A percentile compares a stretch with the other conserved stretches of the same genome.
These are phyloP conservation scores for Kryptopterus vitreolus DNA, from an alignment of 2,797 vertebrate genomes.

Conservation along the genomic window DNA sequence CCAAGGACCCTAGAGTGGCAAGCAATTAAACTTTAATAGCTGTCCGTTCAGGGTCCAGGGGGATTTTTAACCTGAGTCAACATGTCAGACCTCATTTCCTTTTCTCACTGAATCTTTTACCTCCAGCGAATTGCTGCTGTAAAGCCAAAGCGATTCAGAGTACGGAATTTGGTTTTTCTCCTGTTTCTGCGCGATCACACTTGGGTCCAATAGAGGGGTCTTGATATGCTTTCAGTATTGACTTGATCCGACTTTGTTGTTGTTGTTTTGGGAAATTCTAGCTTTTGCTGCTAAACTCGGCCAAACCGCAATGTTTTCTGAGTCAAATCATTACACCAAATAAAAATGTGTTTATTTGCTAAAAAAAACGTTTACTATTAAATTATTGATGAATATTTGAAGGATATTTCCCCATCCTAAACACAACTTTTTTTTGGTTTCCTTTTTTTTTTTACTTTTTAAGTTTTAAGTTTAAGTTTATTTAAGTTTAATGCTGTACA, in stretches of 20 bases:
- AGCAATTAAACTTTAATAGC: conserved; percentile 72
- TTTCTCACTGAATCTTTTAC: conserved; percentile 55
- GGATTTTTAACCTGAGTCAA: conserved; percentile 70
- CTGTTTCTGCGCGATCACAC: neutral
- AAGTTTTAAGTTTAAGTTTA: too few species aligned
- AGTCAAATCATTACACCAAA: too few species aligned
- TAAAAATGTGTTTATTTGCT: too few species aligned
- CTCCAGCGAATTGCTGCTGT: conserved; percentile 53
- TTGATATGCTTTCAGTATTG: too few species aligned
- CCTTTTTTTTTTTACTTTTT: too few species aligned
- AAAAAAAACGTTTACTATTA: too few species aligned
- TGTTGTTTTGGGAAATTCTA: too few species aligned
- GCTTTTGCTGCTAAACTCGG: neutral
- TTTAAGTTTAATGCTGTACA: too few species aligned
- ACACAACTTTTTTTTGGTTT: neutral
- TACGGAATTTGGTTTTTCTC: neutral
- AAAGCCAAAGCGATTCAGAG: conserved; percentile 19
- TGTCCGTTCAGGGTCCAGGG: conserved; percentile 66
- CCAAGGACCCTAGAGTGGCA: conserved; percentile 51
- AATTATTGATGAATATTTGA: neutral
- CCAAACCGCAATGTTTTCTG: neutral
- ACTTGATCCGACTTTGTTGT: neutral
- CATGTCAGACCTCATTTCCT: conserved; percentile 73
- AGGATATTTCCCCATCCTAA: neutral
- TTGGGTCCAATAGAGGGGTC: neutral